A percentile compares a stretch with the other conserved stretches of the same genome.
Evolutionary conservation across 2,113 vertebrate species (phyloP).

Genomic region (Puntigrus tetrazona): DNA sequence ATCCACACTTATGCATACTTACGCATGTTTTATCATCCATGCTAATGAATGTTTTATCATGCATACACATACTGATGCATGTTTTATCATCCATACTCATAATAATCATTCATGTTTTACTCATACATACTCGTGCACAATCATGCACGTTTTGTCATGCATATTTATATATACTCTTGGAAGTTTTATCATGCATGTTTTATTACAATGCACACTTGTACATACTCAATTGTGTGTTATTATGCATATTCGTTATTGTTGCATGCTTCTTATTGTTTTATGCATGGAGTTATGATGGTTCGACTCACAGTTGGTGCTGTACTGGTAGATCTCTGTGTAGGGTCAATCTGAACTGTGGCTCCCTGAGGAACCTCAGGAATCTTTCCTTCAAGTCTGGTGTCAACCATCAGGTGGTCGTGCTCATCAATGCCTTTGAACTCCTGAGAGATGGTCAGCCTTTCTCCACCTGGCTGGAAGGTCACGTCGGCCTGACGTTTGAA

Average conservation of each 20-base stretch:
- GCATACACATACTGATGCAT: too few relatives aligned
- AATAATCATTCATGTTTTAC: too few relatives aligned
- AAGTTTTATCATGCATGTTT: too few relatives aligned
- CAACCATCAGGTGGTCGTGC: constrained; percentile 89
- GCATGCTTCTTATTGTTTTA: too few relatives aligned
- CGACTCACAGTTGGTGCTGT: constrained; percentile 79
- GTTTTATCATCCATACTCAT: too few relatives aligned
- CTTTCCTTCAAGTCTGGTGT: constrained; percentile 85
- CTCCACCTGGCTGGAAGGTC: constrained; percentile 83
- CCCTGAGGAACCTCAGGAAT: constrained; percentile 79
- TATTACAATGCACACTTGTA: not conserved
- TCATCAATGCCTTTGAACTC: constrained; percentile 89
- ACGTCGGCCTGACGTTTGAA: constrained; percentile 87
- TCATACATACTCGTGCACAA: not conserved
- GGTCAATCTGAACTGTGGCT: constrained; percentile 80
- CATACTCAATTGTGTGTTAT: not conserved
- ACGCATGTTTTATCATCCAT: too few relatives aligned
- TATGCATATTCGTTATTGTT: not conserved
- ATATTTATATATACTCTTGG: too few relatives aligned
- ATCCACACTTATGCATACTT: not conserved
- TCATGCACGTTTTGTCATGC: too few relatives aligned
- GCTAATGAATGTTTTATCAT: not conserved
- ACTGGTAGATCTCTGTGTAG: constrained; percentile 89
- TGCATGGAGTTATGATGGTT: not conserved
- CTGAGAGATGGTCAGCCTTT: constrained; percentile 84